phyloP scores from a whole-genome alignment of 2,113 vertebrate genomes.

The Trichomycterus rosablanca region DNA sequence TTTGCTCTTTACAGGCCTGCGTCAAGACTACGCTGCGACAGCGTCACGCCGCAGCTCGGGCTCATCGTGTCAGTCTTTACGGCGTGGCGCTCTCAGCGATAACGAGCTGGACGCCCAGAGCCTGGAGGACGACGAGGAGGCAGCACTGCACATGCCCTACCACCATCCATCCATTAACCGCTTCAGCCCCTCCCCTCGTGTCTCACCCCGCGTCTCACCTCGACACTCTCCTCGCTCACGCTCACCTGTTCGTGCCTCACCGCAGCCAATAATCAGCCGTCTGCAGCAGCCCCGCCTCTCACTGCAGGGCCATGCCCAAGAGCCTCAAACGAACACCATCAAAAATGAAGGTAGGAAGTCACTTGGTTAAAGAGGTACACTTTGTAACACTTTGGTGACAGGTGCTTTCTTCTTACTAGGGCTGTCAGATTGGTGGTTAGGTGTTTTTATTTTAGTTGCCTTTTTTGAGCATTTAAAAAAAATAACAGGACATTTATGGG shows the following conservation, averaged over 20 bases:
- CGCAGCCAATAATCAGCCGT: constrained; percentile 91
- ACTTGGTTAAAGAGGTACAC: too few relatives aligned
- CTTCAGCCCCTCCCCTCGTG: constrained; percentile 91
- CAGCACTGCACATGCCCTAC: constrained; percentile 56
- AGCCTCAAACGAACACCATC: constrained; percentile 84
- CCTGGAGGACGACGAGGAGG: constrained; percentile 94
- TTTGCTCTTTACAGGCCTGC: constrained; percentile 72
- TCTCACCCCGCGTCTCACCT: constrained; percentile 88
- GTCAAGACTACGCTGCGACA: constrained; percentile 92
- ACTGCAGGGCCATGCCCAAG: constrained; percentile 84
- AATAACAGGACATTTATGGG: too few relatives aligned
- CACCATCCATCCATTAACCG: constrained; percentile 80
- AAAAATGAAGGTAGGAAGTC: constrained; percentile 91
- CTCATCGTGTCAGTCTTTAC: constrained; percentile 90
- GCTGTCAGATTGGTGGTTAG: not conserved
- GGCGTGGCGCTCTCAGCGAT: constrained; percentile 91
- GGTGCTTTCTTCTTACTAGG: too few relatives aligned
- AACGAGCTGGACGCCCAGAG: constrained; percentile 96
- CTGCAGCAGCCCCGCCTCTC: constrained; percentile 95
- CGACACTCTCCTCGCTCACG: constrained; percentile 92
- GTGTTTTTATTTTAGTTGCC: not conserved
- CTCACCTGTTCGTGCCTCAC: constrained; percentile 85
- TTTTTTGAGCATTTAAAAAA: too few relatives aligned
- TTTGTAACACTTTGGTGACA: too few relatives aligned
- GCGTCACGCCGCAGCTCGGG: constrained; percentile 94